Percentiles rank a stretch among this genome's conserved stretches.
These are phyloP conservation scores for Salticus scenicus DNA, from an alignment of 2,888 invertebrate species.

Conservation along the genomic window DNA sequence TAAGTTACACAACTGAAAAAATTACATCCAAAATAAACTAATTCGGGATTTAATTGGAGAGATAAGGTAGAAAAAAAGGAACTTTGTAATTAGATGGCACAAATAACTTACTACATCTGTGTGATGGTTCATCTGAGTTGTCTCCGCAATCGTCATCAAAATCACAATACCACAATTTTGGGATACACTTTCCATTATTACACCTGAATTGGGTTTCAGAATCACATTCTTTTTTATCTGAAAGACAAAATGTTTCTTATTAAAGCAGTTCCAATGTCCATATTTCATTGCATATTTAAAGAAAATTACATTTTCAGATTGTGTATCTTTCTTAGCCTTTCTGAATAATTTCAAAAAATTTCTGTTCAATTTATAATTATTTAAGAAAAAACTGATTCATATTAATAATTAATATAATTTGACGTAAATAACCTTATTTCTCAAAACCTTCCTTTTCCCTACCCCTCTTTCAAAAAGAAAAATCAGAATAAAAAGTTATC, in stretches of 20 bases:
- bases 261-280: not conserved
- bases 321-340: no score
- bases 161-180: conserved; percentile 95
- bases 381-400: no score
- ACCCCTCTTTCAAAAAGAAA: no score
- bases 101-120: conserved; percentile 81
- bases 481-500: no score
- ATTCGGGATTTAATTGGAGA: no score
- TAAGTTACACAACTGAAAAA: no score
- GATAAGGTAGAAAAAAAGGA: not conserved
- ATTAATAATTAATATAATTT: no score
- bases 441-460: no score
- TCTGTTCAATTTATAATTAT: no score
- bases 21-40: no score
- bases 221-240: conserved; percentile 82
- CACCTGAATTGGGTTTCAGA: conserved; percentile 89
- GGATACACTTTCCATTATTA: conserved; percentile 94
- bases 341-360: no score
- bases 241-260: not conserved
- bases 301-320: not conserved
- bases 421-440: no score
- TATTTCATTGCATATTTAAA: not conserved
- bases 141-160: conserved; percentile 96
- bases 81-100: not conserved
- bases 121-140: conserved; percentile 94